phyloP scores from a whole-genome alignment of 2,797 vertebrate species.

The Acanthis flammea region DNA sequence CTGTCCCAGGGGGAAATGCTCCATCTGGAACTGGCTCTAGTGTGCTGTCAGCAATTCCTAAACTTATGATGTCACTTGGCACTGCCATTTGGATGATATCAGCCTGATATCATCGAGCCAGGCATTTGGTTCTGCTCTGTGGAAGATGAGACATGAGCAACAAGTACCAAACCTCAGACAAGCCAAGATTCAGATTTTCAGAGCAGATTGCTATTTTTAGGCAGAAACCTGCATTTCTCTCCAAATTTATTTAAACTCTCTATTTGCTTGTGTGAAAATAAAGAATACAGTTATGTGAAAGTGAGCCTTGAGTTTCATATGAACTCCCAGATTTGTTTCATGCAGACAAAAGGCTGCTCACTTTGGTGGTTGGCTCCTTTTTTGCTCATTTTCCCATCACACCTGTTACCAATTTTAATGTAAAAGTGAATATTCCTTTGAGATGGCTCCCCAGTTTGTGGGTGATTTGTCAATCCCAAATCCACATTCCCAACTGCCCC shows the following conservation, averaged over 20 bases:
- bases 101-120: constrained; percentile 28
- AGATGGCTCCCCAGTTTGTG: not conserved
- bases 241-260: not conserved
- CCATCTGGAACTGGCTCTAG: constrained; percentile 49
- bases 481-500: not conserved
- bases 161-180: not conserved
- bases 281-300: not conserved
- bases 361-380: not conserved
- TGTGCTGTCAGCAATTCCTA: constrained; percentile 54
- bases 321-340: not conserved
- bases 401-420: not conserved
- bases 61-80: constrained; percentile 63
- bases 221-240: not conserved
- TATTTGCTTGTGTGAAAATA: not conserved
- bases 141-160: not conserved
- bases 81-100: constrained; percentile 23
- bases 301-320: not conserved
- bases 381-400: not conserved
- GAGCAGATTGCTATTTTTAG: constrained; percentile 32
- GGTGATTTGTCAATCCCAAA: not conserved
- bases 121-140: constrained; percentile 26
- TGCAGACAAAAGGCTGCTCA: not conserved
- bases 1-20: constrained; percentile 32
- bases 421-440: not conserved
- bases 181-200: not conserved